Evolutionary conservation across 2,888 invertebrate genomes (phyloP), one percentile per base, ranked within the genome.

Genomic region (Cryptosula pallasiana): DNA sequence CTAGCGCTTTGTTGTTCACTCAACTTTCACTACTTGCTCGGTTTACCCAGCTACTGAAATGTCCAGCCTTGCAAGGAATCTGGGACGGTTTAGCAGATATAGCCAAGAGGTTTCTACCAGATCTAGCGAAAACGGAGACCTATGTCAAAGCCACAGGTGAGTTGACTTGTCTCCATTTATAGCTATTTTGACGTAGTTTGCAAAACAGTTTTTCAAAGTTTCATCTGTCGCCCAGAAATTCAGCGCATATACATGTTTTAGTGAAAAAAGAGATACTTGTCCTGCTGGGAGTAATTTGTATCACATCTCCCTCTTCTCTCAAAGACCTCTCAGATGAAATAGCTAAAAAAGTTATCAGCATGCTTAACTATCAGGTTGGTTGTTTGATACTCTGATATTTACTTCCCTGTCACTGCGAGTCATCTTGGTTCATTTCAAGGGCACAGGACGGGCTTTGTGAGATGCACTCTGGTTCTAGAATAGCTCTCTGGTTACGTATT

Each of bases 241-340:
- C n/a, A n/a, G n/a, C n/a, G n/a, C n/a, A 45, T 45, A 45, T 45
- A 45, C 45, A 45, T 45, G 45, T 45, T 63, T 27, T 32, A 63
- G 63, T 63, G 5, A 63, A 63, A 34, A 27, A n/a, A 32, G 63
- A 63, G 32, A 63, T 63, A 63, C n/a, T 29, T 2, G n/a, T 63
- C 3, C 63, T 63, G 63, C 63, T 63, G 1, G 63, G 63, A 29
- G 13, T 32, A 27, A 16, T 63, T 16, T 63, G 63, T 32, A 13
- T 27, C 2, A 32, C 32, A 13, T 63, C 63, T 29, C 63, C 63
- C 9, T 63, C 63, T 3, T 63, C 63, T 3, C 20, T 63, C 25
- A 63, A 9, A 2, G 32, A 63, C 13, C 13, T 63, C 3, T 63
- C 63, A 32, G 63, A 63, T 27, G 32, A n/a, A 5, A 25, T 63